These are phyloP conservation scores for Typhlichthys eigenmanni DNA, from an alignment of 2,797 vertebrate species.

Conservation along the genomic window DNA sequence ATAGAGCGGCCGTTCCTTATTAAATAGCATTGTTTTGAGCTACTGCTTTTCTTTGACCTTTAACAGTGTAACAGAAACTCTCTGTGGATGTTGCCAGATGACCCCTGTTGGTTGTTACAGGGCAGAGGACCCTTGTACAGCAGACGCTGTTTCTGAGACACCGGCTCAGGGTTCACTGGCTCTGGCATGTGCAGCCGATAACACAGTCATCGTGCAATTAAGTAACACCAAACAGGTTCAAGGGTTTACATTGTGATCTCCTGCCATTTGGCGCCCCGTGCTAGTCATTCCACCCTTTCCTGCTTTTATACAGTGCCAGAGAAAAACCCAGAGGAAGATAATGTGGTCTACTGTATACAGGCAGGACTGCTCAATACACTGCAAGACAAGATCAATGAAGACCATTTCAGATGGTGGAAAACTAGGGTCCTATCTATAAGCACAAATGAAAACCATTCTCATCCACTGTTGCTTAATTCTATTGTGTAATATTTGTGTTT, in stretches of 20 bases:
- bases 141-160: constrained; percentile 22
- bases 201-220: constrained; percentile 3
- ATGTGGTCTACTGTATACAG: background rate
- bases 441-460: background rate
- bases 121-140: background rate
- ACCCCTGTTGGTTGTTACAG: constrained; percentile 19
- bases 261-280: background rate
- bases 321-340: background rate
- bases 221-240: constrained; percentile 13
- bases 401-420: constrained; percentile 7
- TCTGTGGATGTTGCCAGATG: constrained; percentile 15
- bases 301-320: constrained; percentile 3
- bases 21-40: constrained; percentile 2
- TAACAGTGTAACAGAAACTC: constrained; percentile 14
- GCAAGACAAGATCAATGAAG: constrained; percentile 12
- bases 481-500: too few relatives aligned
- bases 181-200: constrained; percentile 21
- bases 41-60: constrained; percentile 24
- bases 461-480: background rate
- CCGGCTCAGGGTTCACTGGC: constrained; percentile 18
- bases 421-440: constrained; percentile 15
- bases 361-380: background rate
- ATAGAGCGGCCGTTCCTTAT: constrained; percentile 3
- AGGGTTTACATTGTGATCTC: constrained; percentile 25
- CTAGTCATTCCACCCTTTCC: constrained; percentile 10